Evolutionary conservation across 2,888 invertebrate genomes (phyloP).

Genomic region (Drosophila ezoana): DNA sequence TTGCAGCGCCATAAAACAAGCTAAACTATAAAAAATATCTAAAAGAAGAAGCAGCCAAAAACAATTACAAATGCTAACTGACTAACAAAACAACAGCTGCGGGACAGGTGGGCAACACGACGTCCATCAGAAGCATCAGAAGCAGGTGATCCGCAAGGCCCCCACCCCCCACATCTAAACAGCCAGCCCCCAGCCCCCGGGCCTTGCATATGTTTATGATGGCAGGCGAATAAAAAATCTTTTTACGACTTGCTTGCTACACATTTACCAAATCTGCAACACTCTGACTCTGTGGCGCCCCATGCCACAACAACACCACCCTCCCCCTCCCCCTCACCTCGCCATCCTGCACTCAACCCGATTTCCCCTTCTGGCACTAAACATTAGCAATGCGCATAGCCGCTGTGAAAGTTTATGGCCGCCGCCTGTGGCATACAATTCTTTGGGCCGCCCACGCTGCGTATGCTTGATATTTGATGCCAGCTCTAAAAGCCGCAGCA

Average conservation of each 20-base stretch:
- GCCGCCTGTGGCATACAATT: slow-evolving; percentile 32
- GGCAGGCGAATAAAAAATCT: slow-evolving; percentile 67
- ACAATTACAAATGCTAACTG: slow-evolving; percentile 77
- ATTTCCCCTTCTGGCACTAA: neutral
- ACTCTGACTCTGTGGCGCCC: neutral
- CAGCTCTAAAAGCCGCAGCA: slow-evolving; percentile 23
- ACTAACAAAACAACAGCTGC: slow-evolving; percentile 64
- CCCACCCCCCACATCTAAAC: neutral
- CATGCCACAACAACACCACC: neutral
- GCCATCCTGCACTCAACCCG: neutral
- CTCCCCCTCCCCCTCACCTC: neutral
- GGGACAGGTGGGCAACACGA: neutral
- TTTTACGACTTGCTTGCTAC: slow-evolving; percentile 65
- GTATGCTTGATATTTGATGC: slow-evolving; percentile 55
- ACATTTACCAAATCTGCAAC: slow-evolving; percentile 44
- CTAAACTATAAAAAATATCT: slow-evolving; percentile 55
- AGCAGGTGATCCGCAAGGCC: neutral
- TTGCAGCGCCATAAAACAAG: slow-evolving; percentile 65
- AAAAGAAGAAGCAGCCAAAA: slow-evolving; percentile 49
- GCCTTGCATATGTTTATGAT: slow-evolving; percentile 70
- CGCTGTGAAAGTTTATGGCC: slow-evolving; percentile 29
- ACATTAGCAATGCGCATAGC: slow-evolving; percentile 43
- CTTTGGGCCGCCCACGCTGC: slow-evolving; percentile 24
- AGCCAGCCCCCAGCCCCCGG: neutral
- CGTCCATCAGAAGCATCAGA: slow-evolving; percentile 24